These are phyloP conservation scores for Catharus minimus DNA, from an alignment of 2,113 vertebrate species.

Conservation along the genomic window DNA sequence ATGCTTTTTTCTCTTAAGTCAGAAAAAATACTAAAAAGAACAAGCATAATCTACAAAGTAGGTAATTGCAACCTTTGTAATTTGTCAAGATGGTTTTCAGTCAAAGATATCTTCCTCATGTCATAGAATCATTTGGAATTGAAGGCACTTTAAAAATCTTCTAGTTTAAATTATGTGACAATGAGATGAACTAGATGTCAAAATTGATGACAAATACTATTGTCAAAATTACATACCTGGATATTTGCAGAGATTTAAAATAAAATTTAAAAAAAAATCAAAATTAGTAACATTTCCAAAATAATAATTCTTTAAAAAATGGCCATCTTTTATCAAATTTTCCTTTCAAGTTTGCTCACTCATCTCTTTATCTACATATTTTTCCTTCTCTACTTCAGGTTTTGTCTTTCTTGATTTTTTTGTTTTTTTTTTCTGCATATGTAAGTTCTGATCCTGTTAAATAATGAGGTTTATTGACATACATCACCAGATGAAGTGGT, in stretches of 20 bases:
- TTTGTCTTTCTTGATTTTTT: neutral
- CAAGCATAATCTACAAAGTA: neutral
- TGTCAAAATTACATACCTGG: neutral
- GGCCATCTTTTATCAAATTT: neutral
- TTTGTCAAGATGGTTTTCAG: neutral
- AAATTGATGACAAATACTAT: neutral
- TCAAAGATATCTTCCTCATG: neutral
- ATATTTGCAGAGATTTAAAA: neutral
- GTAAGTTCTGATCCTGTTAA: neutral
- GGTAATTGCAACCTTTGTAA: neutral
- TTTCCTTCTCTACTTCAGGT: neutral
- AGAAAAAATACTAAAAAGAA: neutral
- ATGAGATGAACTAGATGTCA: neutral
- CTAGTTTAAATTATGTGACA: neutral
- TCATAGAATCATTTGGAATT: neutral
- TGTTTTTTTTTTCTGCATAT: neutral
- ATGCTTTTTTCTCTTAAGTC: neutral
- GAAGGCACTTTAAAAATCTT: neutral
- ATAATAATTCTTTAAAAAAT: neutral
- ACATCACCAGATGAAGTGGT: neutral
- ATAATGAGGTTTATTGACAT: neutral
- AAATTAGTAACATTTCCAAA: neutral
- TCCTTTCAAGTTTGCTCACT: neutral
- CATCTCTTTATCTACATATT: neutral
- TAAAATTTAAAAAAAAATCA: neutral